These are phyloP conservation scores for Ceratina australensis DNA, from an alignment of 1,140 invertebrate species.

Conservation along the genomic window DNA sequence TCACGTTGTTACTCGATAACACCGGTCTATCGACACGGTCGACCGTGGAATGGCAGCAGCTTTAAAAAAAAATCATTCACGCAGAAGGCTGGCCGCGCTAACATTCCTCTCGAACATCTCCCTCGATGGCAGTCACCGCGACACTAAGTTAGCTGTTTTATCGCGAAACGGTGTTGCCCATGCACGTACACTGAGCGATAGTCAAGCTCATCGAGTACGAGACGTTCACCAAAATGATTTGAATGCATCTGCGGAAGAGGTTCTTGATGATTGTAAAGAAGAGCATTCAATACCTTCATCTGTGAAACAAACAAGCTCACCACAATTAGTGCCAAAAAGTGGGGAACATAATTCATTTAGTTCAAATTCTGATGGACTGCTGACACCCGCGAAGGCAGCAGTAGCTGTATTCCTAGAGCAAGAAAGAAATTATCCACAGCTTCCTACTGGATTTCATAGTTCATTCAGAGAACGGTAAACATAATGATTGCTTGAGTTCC, in stretches of 20 bases:
- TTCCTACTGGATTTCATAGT: slow-evolving; percentile 70
- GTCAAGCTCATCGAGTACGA: slow-evolving; percentile 47
- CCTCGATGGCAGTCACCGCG: slow-evolving; percentile 92
- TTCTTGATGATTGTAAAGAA: slow-evolving; percentile 49
- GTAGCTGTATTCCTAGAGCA: slow-evolving; percentile 65
- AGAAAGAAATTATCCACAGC: slow-evolving; percentile 73
- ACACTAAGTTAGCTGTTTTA: slow-evolving; percentile 86
- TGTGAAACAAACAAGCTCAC: slow-evolving; percentile 36
- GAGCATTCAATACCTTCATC: slow-evolving; percentile 40
- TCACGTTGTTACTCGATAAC: slow-evolving; percentile 39
- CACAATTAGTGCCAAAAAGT: slow-evolving; percentile 49
- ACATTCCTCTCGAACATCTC: slow-evolving; percentile 97
- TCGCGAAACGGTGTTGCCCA: slow-evolving; percentile 77
- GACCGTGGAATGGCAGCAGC: slow-evolving; percentile 80
- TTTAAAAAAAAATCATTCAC: slow-evolving; percentile 81
- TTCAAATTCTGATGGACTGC: slow-evolving; percentile 85
- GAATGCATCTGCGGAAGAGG: slow-evolving; percentile 61
- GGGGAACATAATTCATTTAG: slow-evolving; percentile 82
- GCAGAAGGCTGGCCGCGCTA: slow-evolving; percentile 90
- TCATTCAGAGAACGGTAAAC: slow-evolving; percentile 83
- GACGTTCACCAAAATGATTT: slow-evolving; percentile 42
- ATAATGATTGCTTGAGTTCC: neutral
- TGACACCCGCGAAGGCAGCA: slow-evolving; percentile 78
- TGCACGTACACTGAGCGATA: slow-evolving; percentile 65
- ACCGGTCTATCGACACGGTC: slow-evolving; percentile 44